Evolutionary conservation across 2,888 invertebrate genomes (phyloP), one percentile per base, ranked within the genome.

Genomic region (Thymelicus acteon): DNA sequence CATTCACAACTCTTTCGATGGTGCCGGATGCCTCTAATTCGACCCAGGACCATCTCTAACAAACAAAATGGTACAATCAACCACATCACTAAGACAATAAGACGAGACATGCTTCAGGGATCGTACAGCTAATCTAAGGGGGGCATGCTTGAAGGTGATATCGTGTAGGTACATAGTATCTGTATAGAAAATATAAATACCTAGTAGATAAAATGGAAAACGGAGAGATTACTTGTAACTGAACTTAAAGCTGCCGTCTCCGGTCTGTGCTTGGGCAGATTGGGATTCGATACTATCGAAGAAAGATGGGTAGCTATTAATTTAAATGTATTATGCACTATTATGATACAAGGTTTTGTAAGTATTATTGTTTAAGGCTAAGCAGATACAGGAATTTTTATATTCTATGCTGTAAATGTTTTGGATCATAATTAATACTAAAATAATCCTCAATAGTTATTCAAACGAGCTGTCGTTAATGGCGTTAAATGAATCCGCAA

Each of bases 11-110:
- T 37, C n/a, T 58, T 58, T 37, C 19, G 15, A 65, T 47, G 44
- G 52, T 54, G 39, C 12, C 2, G 24, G 24, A 31, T 67, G 71
- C 10, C 31, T 48, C 47, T 71, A 61, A 7, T 12, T 10, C 85
- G 87, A 88, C 88, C 82, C 89, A 89, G 89, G 87, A 89, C 89
- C 89, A 82, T 82, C 75, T 72, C 52, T 75, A 75, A 72, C 75
- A 70, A 73, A 73, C 67, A 70, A 76, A 75, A 66, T 71, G 70
- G 71, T 71, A 74, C 61, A 69, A 72, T 72, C 61, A 73, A 73
- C 69, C 72, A 75, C 74, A 75, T 76, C 75, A 77, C 75, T 74
- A 78, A 31, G 31, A 31, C 31, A 31, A 31, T 75, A 73, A 60
- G 73, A 75, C 76, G 75, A 74, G 72, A 79, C 78, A 80, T 80